A percentile compares a stretch with the other conserved stretches of the same genome.
phyloP scores from a whole-genome alignment of 2,113 vertebrate species.

The Protobothrops mucrosquamatus region DNA sequence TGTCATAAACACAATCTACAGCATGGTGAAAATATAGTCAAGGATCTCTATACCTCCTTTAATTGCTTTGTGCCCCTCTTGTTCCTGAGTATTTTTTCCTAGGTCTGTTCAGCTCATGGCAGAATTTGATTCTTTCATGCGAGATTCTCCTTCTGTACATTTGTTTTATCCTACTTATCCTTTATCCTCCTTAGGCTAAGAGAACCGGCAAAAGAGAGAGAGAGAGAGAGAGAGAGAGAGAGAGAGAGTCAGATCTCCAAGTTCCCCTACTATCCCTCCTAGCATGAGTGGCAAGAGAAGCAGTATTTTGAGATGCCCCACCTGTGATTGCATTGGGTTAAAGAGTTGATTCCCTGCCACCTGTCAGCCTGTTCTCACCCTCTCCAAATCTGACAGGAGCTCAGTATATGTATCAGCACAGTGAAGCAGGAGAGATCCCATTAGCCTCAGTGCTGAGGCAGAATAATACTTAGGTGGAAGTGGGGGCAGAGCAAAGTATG shows the following conservation, averaged over 20 bases:
- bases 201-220: not conserved
- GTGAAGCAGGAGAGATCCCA: not conserved
- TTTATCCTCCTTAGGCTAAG: not conserved
- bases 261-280: not conserved
- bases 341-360: not conserved
- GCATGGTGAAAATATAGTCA: not conserved
- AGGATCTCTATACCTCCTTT: not conserved
- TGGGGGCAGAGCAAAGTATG: not conserved
- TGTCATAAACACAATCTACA: not conserved
- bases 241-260: not conserved
- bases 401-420: not conserved
- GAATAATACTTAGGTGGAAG: not conserved
- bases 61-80: not conserved
- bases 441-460: not conserved
- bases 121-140: not conserved
- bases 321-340: not conserved
- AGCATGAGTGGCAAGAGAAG: not conserved
- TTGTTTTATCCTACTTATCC: not conserved
- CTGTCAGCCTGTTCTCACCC: not conserved
- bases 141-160: not conserved
- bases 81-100: not conserved
- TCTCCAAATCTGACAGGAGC: not conserved
- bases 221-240: too few species aligned
- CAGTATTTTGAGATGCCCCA: not conserved
- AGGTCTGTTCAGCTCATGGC: not conserved